phyloP scores from a whole-genome alignment of 2,113 vertebrate species.

The Cacatua alba region DNA sequence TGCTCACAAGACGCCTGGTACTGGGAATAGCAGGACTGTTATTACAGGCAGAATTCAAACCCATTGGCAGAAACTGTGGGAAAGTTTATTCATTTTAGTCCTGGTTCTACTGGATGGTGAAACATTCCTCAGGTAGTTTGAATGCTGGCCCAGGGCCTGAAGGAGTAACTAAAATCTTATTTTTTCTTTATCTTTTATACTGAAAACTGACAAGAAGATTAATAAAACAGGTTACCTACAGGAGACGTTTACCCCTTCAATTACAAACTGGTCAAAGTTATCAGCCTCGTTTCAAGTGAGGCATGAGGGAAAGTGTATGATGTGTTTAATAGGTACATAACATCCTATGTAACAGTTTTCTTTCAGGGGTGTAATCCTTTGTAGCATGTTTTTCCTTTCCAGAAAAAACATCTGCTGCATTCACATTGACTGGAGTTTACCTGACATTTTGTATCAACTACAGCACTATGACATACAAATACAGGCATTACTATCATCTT shows the following conservation, averaged over 20 bases:
- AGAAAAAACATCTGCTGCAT: not conserved
- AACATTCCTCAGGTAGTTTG: not conserved
- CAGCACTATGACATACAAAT: not conserved
- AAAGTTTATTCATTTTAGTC: constrained; percentile 7
- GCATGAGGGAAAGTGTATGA: accelerated
- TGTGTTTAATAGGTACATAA: not conserved
- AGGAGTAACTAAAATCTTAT: not conserved
- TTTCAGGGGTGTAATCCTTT: not conserved
- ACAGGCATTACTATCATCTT: not conserved
- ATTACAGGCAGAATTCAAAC: not conserved
- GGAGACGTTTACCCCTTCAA: not conserved
- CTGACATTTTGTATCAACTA: not conserved
- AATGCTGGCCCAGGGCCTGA: not conserved
- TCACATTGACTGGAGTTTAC: not conserved
- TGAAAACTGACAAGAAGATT: not conserved
- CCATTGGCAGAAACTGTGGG: constrained; percentile 32
- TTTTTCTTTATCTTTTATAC: not conserved
- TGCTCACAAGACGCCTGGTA: not conserved
- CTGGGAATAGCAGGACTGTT: not conserved
- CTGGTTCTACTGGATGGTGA: not conserved
- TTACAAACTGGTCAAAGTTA: not conserved
- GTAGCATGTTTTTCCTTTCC: not conserved
- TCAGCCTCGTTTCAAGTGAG: not conserved
- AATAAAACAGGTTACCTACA: not conserved
- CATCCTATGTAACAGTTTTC: not conserved